These are phyloP conservation scores for Nannoperca australis DNA, from an alignment of 2,797 vertebrate genomes.

Conservation along the genomic window DNA sequence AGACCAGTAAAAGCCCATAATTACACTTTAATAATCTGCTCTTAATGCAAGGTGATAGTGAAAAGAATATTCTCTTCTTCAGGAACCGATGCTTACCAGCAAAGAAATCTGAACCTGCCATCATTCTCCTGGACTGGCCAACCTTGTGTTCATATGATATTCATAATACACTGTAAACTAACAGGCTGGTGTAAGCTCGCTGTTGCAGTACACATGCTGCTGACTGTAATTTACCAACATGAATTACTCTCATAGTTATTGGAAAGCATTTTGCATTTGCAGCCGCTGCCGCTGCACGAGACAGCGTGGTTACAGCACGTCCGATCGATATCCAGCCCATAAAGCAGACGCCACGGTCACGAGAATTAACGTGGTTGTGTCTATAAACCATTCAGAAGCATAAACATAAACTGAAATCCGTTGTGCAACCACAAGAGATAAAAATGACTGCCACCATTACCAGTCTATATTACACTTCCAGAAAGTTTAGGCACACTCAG, in stretches of 20 bases:
- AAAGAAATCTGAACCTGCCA: constrained; percentile 27
- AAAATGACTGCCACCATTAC: constrained; percentile 66
- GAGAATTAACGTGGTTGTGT: constrained; percentile 44
- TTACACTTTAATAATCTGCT: constrained; percentile 34
- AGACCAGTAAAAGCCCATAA: constrained; percentile 40
- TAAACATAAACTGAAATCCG: constrained; percentile 63
- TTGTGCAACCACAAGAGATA: constrained; percentile 62
- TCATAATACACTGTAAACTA: constrained; percentile 39
- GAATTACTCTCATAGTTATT: constrained; percentile 70
- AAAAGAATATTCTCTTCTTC: constrained; percentile 30
- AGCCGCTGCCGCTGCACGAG: constrained; percentile 49
- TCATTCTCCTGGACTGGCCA: constrained; percentile 26
- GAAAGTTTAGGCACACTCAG: constrained; percentile 78
- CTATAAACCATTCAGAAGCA: constrained; percentile 57
- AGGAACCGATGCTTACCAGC: constrained; percentile 18
- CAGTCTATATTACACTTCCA: constrained; percentile 77
- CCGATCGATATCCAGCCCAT: constrained; percentile 62
- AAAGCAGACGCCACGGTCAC: constrained; percentile 70
- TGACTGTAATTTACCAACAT: constrained; percentile 67
- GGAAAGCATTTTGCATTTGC: constrained; percentile 71
- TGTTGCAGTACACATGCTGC: constrained; percentile 19
- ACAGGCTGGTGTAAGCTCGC: constrained; percentile 30
- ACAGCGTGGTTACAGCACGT: constrained; percentile 56
- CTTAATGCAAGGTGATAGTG: constrained; percentile 21
- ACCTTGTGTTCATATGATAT: constrained; percentile 46